phyloP scores from a whole-genome alignment of 2,797 vertebrate genomes.

The Simalia tracyae region DNA sequence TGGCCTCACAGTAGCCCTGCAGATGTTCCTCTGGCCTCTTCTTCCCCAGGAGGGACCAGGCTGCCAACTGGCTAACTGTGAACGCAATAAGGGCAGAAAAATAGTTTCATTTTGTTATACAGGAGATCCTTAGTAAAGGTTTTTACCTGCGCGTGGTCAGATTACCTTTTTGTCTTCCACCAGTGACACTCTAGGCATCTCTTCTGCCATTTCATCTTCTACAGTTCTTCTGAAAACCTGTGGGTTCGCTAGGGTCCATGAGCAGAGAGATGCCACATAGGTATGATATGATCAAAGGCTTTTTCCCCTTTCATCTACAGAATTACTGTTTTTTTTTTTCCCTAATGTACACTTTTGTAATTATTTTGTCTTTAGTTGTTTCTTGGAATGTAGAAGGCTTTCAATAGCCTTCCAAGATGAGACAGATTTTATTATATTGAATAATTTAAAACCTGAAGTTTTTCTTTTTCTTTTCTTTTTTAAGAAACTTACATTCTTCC shows the following conservation, averaged over 20 bases:
- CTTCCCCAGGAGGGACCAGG: too few relatives aligned
- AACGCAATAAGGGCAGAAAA: too few relatives aligned
- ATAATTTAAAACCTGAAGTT: not conserved
- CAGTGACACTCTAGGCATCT: not conserved
- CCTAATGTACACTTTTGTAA: not conserved
- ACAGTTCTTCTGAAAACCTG: not conserved
- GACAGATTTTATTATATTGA: not conserved
- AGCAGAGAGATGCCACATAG: not conserved
- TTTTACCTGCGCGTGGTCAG: not conserved
- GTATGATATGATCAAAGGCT: not conserved
- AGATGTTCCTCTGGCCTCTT: too few relatives aligned
- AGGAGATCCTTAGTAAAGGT: not conserved
- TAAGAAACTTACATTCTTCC: not conserved
- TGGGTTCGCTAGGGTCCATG: not conserved
- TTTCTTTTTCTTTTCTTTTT: not conserved
- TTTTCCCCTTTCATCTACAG: not conserved
- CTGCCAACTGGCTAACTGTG: too few relatives aligned
- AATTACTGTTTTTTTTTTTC: not conserved
- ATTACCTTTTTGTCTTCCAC: not conserved
- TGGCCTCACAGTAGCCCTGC: too few relatives aligned
- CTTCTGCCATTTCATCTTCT: not conserved
- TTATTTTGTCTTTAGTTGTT: not conserved
- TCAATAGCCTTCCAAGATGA: not conserved
- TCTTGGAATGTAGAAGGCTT: not conserved
- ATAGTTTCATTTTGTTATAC: too few relatives aligned